A percentile compares a stretch with the other conserved stretches of the same genome.
Evolutionary conservation across 2,797 vertebrate genomes (phyloP).

Genomic region (Enteromius viviparus): DNA sequence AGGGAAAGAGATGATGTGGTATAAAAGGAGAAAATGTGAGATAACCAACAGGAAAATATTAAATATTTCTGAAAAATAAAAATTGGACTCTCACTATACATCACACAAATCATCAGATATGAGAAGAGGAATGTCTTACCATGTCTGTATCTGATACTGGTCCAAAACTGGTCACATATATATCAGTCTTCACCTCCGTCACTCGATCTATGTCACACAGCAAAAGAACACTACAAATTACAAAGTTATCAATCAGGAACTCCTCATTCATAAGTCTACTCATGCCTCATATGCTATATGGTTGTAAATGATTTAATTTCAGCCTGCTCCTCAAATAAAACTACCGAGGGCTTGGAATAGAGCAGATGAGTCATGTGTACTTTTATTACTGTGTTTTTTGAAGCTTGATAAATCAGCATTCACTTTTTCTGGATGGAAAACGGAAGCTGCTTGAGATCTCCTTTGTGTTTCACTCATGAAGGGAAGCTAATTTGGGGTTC

Average conservation of each 20-base stretch:
- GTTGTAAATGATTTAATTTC: background rate
- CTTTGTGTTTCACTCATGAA: background rate
- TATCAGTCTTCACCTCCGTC: conserved; percentile 74
- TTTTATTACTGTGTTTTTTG: background rate
- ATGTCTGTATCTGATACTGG: conserved; percentile 74
- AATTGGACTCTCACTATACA: background rate
- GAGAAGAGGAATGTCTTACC: conserved; percentile 59
- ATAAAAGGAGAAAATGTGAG: background rate
- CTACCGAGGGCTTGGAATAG: background rate
- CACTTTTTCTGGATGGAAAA: background rate
- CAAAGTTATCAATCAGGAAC: background rate
- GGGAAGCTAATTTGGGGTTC: background rate
- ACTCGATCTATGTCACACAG: conserved; percentile 65
- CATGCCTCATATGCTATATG: background rate
- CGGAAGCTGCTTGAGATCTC: background rate
- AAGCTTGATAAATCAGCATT: conserved; percentile 13
- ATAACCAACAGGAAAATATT: background rate
- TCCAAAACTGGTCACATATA: conserved; percentile 74
- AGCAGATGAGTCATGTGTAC: background rate
- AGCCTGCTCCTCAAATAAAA: background rate
- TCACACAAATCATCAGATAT: background rate
- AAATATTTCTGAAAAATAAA: background rate
- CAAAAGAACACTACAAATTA: conserved; percentile 13
- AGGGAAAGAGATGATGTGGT: conserved; percentile 14
- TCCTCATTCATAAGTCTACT: background rate